Percentiles rank a stretch among this genome's conserved stretches.
Evolutionary conservation across 2,797 vertebrate genomes (phyloP).

Genomic region (Pseudocheirus occidentalis): DNA sequence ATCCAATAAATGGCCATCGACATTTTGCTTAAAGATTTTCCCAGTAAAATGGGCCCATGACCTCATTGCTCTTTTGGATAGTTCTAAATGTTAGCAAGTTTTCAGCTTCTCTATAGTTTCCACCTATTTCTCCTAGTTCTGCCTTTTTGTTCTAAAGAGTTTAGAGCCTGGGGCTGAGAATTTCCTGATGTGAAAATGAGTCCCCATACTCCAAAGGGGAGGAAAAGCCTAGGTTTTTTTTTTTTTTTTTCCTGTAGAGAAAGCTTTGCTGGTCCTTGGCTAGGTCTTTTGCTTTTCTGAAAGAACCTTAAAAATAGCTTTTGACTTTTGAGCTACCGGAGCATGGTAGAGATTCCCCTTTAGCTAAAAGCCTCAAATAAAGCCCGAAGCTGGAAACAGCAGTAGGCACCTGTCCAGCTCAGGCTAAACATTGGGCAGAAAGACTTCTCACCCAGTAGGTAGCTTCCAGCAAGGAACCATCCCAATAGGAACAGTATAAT

Average conservation of each 20-base stretch:
- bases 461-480: background rate
- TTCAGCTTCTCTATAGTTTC: background rate
- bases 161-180: background rate
- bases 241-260: background rate
- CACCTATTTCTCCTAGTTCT: background rate
- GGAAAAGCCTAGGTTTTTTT: background rate
- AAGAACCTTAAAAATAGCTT: background rate
- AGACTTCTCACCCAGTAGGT: background rate
- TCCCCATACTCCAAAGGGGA: background rate
- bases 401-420: background rate
- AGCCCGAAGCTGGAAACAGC: background rate
- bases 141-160: background rate
- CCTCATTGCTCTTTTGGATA: background rate
- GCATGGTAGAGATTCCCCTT: background rate
- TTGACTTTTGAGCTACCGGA: background rate
- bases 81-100: background rate
- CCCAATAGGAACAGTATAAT: background rate
- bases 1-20: background rate
- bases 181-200: background rate
- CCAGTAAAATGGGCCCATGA: background rate
- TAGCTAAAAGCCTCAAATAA: background rate
- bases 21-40: background rate
- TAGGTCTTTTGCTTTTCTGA: background rate
- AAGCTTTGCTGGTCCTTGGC: background rate
- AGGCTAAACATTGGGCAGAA: background rate